Base-by-base conservation (phyloP, 1,140 invertebrate species). In the Cydia strobilella region DNA sequence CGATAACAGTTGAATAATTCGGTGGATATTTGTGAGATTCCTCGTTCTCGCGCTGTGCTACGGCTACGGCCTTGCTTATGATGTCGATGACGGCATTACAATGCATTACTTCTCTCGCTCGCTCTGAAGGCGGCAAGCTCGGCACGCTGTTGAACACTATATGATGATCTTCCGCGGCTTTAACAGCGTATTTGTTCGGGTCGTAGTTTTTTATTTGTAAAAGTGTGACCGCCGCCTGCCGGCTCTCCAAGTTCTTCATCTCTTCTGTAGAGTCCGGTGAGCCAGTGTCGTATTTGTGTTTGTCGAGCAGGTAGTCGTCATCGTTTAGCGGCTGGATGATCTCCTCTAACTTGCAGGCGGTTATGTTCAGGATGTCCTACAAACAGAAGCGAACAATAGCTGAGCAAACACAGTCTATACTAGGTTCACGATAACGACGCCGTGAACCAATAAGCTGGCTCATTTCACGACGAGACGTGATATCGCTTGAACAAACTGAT, bases 151-250 rank as follows among this genome's bases (percentile, higher is more conserved):
- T 93, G 82, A 93, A 93, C 83, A 90, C 90, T 80, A 93, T 93
- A 79, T 91, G 90, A 73, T 86, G 87, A 51, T 88, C 89, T 59
- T 93, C 90, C 82, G 93, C 92, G 66, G 80, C 66, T 81, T 93
- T 92, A 25, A 91, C 84, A 39, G 82, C 84, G 79, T 93, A 93
- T 82, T 93, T 93, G 72, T 78, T 88, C 31, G 92, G 92, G 75
- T 93, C 93, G 82, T 93, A 90, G 79, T 93, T 93, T 83, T 93
- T 93, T 63, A 93, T 93, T 75, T 93, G 92, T 42, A 93, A 79
- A 15, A 93, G 82, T 76, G 93, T 93, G 23, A 93, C 93, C 48
- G 93, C 93, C 77, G 93, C 93, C 80, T 93, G 90, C 75, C 93
- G 84, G 76, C 92, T 93, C 82, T 93, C 93, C 39, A 93, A 80